Conservation (phyloP, 1,140 invertebrate species). For the Notospermus geniculatus region DNA sequence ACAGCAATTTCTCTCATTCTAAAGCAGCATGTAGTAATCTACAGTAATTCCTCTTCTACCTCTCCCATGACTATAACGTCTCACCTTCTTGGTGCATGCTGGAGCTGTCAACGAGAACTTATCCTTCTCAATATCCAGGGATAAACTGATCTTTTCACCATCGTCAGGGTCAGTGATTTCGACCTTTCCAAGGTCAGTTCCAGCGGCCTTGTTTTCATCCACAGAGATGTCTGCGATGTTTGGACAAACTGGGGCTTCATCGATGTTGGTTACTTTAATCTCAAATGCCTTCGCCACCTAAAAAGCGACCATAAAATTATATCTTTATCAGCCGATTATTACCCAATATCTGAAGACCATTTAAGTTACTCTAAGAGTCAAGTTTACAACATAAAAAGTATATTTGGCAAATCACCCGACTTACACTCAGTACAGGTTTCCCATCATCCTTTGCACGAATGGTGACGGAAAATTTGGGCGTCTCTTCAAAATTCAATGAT, state of each 20-base stretch:
- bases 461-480: constrained; percentile 15
- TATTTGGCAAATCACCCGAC: no score
- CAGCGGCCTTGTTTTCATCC: constrained; percentile 26
- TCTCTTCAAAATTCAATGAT: constrained; percentile 24
- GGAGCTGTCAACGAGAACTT: neutral
- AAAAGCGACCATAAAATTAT: no score
- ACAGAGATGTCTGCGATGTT: constrained; percentile 15
- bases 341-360: no score
- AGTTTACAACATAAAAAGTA: no score
- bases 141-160: constrained; percentile 25
- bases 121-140: neutral
- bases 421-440: constrained; percentile 21
- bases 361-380: no score
- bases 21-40: no score
- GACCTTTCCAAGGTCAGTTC: constrained; percentile 30
- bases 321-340: no score
- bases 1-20: no score
- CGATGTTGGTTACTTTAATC: constrained; percentile 24
- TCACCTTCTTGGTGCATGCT: neutral
- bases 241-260: constrained; percentile 24
- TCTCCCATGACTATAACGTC: no score
- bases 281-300: constrained; percentile 22
- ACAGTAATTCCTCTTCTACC: no score
- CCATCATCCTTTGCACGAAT: constrained; percentile 25
- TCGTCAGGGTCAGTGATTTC: constrained; percentile 27